These are phyloP conservation scores for Drosophila merina DNA, from an alignment of 2,888 invertebrate species.

Conservation along the genomic window DNA sequence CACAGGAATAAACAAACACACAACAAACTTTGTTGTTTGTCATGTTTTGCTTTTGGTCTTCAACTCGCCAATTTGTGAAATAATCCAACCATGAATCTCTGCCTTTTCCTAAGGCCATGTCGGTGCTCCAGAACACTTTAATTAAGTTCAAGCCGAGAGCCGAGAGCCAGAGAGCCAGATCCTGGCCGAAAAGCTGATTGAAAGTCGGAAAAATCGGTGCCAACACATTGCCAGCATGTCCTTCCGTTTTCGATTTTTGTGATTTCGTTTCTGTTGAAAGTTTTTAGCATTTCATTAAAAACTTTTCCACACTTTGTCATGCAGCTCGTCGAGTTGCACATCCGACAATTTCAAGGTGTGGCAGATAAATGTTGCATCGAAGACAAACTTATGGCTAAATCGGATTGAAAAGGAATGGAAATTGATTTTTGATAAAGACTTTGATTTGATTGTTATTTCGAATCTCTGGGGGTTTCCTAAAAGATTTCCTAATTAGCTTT, in stretches of 20 bases:
- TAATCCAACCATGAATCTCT: slow-evolving; percentile 31
- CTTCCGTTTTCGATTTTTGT: slow-evolving; percentile 8
- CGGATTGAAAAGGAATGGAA: neutral
- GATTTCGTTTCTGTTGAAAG: slow-evolving; percentile 10
- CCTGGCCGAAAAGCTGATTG: slow-evolving; percentile 33
- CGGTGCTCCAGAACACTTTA: slow-evolving; percentile 45
- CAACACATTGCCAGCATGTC: slow-evolving; percentile 26
- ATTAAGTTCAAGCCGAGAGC: slow-evolving; percentile 48
- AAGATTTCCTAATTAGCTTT: too few relatives aligned
- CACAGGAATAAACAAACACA: slow-evolving; percentile 7
- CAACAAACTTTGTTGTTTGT: slow-evolving; percentile 38
- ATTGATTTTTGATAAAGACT: neutral
- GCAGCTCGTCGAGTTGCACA: slow-evolving; percentile 5
- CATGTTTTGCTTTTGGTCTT: slow-evolving; percentile 51
- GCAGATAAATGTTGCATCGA: neutral
- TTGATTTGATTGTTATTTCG: neutral
- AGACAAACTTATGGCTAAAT: neutral
- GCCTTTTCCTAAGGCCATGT: slow-evolving; percentile 3
- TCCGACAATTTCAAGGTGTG: neutral
- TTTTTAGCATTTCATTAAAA: slow-evolving; percentile 41
- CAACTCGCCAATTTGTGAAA: slow-evolving; percentile 43
- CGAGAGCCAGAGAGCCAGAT: neutral
- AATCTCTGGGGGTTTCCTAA: neutral
- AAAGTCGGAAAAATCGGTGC: slow-evolving; percentile 41
- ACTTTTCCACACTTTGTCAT: slow-evolving; percentile 35